A percentile compares a stretch with the other conserved stretches of the same genome.
Conservation (phyloP, 1,140 invertebrate genomes). For the Drosophila tropicalis region DNA sequence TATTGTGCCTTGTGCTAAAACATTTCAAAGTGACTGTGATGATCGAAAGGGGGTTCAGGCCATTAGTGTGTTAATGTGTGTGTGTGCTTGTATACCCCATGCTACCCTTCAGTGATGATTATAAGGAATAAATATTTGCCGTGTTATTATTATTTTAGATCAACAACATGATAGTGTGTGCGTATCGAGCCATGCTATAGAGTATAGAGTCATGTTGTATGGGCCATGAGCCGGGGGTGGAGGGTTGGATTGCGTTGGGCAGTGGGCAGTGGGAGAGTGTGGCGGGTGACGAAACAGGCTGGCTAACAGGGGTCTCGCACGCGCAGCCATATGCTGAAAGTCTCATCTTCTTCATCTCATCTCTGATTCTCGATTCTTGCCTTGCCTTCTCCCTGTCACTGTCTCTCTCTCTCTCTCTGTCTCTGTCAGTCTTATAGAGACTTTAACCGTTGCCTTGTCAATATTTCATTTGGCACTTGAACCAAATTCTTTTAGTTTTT, state of each 20-base stretch:
- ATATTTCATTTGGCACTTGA: constrained; percentile 82
- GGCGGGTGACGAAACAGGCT: background rate
- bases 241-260: no score
- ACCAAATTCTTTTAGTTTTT: constrained; percentile 77
- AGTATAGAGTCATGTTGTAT: background rate
- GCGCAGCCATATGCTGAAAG: constrained; percentile 66
- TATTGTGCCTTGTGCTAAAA: background rate
- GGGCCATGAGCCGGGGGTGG: no score
- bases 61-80: background rate
- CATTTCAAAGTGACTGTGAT: background rate
- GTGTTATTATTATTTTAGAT: constrained; percentile 69
- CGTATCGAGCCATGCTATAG: constrained; percentile 23
- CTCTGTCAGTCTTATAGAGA: constrained; percentile 35
- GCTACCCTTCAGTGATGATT: constrained; percentile 26
- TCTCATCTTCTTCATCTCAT: constrained; percentile 39
- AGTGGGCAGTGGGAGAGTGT: no score
- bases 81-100: background rate
- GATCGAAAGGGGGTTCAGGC: no score
- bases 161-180: constrained; percentile 53
- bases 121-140: constrained; percentile 62
- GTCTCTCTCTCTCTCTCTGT: constrained; percentile 28
- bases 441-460: constrained; percentile 65
- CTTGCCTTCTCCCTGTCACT: constrained; percentile 1
- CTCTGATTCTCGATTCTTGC: background rate
- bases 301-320: constrained; percentile 46